Conservation (phyloP, 2,113 vertebrate genomes). For the Oncorhynchus clarkii region DNA sequence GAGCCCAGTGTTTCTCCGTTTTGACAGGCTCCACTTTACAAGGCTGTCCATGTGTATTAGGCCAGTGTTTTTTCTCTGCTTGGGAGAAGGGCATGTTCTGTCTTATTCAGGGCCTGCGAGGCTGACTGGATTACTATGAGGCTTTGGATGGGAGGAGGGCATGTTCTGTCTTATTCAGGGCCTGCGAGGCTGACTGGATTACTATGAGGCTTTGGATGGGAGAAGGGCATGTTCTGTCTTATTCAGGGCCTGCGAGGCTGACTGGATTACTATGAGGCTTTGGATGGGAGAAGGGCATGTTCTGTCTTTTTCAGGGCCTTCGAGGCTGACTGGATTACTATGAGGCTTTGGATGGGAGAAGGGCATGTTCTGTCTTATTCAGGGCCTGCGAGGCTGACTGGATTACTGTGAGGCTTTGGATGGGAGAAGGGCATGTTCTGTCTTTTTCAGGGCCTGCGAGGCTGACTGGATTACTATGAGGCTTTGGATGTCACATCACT, state of each 20-base stretch:
- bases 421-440: conserved; percentile 54
- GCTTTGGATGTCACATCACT: conserved; percentile 81
- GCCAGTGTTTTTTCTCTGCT: conserved; percentile 9
- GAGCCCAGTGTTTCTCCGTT: conserved; percentile 17
- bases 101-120: conserved; percentile 73
- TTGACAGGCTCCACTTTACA: conserved; percentile 28
- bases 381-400: conserved; percentile 74
- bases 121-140: conserved; percentile 83
- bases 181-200: conserved; percentile 77
- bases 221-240: conserved; percentile 63
- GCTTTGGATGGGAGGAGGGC: conserved; percentile 61
- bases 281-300: conserved; percentile 58
- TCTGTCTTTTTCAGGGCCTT: conserved; percentile 74
- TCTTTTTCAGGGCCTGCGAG: conserved; percentile 73
- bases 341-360: conserved; percentile 72
- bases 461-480: conserved; percentile 83
- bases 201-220: conserved; percentile 79
- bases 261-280: conserved; percentile 83
- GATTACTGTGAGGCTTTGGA: conserved; percentile 81
- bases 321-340: conserved; percentile 80
- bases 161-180: conserved; percentile 74
- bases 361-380: conserved; percentile 71
- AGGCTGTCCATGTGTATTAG: conserved; percentile 36
- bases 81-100: conserved; percentile 54
- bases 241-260: conserved; percentile 73